Base-by-base conservation (phyloP, 2,113 vertebrate species). In the Nothobranchius furzeri region DNA sequence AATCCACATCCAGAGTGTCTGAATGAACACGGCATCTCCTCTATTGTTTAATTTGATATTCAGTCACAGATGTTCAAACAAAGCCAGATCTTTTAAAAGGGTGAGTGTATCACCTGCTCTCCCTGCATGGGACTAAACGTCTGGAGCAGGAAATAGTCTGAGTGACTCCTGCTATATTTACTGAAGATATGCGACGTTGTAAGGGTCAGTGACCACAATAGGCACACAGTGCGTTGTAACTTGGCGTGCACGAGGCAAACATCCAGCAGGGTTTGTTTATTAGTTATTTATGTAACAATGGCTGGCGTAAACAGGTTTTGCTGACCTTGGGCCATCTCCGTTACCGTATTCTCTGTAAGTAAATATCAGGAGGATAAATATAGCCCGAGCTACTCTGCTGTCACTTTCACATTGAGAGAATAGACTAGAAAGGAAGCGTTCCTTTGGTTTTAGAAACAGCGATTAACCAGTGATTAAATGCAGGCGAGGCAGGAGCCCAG, bases 201-300 rank as follows among this genome's bases (percentile, higher is more conserved):
- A 62, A 45, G 35, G 43, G 53, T 75, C 56, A 40, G 35, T n/a
- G 42, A 47, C 56, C 81, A 43, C 61, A 81, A 81, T 71, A 77
- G 51, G 77, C 60, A 68, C 36, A 63, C 68, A 66, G 50, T 56
- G n/a, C 61, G 74, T 12, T 17, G 15, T 70, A 20, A 53, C 20
- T 9, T 14, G 30, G 4, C 47, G 45, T 6, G 68, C 64, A 63
- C 15, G 40, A 42, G 52, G 57, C 46, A 14, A 64, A 15, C 36
- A 48, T 56, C 24, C n/a, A 46, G 36, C 17, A 12, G 13, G 47
- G 51, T 78, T 79, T 87, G 77, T 80, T 84, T 87, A 83, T 84
- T 68, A 37, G 61, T 55, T 85, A 77, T 85, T 88, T 84, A 81
- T 78, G 54, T 20, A 87, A 91, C 89, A 89, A 91, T 91, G 88